Percentiles rank a stretch among this genome's conserved stretches.
These are phyloP conservation scores for Tipula unca DNA, from an alignment of 2,888 invertebrate species.

Conservation along the genomic window DNA sequence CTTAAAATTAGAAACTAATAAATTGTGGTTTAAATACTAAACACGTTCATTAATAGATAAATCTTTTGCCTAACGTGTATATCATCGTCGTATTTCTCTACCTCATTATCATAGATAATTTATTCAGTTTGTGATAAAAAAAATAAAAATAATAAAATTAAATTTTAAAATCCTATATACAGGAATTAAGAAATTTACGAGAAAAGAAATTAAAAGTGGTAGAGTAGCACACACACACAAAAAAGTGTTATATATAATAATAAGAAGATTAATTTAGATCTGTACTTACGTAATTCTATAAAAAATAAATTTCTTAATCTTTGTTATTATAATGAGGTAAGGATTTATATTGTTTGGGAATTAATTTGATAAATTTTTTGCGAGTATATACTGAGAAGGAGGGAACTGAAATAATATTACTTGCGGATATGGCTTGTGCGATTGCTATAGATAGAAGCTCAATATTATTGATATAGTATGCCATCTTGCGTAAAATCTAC, in stretches of 20 bases:
- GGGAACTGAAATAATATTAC: background rate
- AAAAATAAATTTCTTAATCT: background rate
- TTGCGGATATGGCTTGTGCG: too few relatives aligned
- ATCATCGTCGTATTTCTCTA: background rate
- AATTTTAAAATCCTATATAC: background rate
- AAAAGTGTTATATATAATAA: slow-evolving; percentile 14
- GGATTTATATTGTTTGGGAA: background rate
- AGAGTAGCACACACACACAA: background rate
- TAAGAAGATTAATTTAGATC: slow-evolving; percentile 2
- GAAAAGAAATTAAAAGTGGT: background rate
- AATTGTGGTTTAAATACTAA: background rate
- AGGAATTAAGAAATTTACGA: background rate
- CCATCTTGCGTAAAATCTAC: too few relatives aligned
- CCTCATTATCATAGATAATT: background rate
- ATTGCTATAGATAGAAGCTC: too few relatives aligned
- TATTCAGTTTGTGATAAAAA: background rate
- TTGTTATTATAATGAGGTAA: slow-evolving; percentile 8
- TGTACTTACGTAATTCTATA: background rate
- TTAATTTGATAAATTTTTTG: background rate
- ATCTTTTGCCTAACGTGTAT: background rate
- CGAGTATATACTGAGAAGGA: background rate
- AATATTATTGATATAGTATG: too few relatives aligned
- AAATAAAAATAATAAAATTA: background rate
- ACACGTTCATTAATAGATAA: background rate
- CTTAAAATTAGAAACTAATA: slow-evolving; percentile 10